Conservation (phyloP, 2,797 vertebrate species). For the Mormyrus hasselquistii region DNA sequence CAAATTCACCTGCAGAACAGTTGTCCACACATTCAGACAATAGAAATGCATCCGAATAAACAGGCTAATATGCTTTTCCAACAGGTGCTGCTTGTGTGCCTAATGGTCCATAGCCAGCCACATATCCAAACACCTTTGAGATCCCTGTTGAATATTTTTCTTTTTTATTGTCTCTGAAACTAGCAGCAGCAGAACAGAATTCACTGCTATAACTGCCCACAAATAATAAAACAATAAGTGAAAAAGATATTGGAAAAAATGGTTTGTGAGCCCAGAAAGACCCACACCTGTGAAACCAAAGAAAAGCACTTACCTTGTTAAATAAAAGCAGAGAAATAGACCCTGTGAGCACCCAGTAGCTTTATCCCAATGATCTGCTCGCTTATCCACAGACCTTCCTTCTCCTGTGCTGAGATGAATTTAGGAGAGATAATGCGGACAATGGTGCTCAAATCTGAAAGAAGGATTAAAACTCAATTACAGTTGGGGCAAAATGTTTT, state of each 20-base stretch:
- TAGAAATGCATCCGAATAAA: neutral
- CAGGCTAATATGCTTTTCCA: neutral
- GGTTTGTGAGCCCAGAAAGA: neutral
- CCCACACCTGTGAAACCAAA: neutral
- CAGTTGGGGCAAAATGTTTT: neutral
- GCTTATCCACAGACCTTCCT: too few species aligned
- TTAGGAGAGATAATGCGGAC: neutral
- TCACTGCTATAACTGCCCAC: neutral
- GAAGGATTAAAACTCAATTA: neutral
- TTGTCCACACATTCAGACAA: neutral
- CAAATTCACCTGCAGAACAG: neutral
- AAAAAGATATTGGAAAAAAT: neutral
- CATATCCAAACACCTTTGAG: neutral
- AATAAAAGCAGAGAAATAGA: neutral
- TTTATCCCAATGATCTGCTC: neutral
- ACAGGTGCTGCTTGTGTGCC: neutral
- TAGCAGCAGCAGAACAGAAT: neutral
- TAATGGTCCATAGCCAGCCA: neutral
- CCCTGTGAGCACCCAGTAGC: neutral
- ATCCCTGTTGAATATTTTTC: neutral
- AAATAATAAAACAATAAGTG: constrained; percentile 12
- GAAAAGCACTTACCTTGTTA: neutral
- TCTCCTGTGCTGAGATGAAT: neutral
- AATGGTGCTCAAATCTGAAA: neutral
- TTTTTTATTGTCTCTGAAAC: neutral